Evolutionary conservation across 2,113 vertebrate species (phyloP).

Genomic region (Epinephelus lanceolatus): DNA sequence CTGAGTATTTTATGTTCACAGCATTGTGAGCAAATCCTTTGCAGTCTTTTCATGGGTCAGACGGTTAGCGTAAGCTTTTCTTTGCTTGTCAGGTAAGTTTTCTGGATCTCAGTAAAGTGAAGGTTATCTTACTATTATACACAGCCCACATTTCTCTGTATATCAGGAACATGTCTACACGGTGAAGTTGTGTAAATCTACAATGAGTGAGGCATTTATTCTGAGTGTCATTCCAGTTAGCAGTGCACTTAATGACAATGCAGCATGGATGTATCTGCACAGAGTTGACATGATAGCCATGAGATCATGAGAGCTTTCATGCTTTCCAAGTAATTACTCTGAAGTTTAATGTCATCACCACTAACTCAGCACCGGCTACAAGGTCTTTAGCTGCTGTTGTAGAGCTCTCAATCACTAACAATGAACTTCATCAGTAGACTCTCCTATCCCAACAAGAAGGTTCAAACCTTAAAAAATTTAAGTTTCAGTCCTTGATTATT

Average conservation of each 20-base stretch:
- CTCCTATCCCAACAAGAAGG: no score
- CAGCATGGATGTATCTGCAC: not conserved
- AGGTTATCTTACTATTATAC: constrained; percentile 10
- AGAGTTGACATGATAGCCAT: not conserved
- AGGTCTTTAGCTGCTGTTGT: not conserved
- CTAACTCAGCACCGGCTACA: not conserved
- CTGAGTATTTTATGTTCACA: not conserved
- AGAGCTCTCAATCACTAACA: not conserved
- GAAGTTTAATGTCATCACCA: not conserved
- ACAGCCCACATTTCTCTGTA: not conserved
- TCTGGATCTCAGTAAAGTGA: not conserved
- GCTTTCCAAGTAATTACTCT: not conserved
- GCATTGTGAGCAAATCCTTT: constrained; percentile 2
- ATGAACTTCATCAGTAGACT: not conserved
- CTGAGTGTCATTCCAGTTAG: not conserved
- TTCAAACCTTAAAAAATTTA: no score
- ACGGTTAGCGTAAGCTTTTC: not conserved
- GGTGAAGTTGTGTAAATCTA: not conserved
- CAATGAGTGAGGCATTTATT: not conserved
- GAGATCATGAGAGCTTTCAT: not conserved
- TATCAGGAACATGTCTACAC: not conserved
- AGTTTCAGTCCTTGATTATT: no score
- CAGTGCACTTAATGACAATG: not conserved
- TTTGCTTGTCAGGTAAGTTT: not conserved
- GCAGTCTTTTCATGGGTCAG: constrained; percentile 1